Base-by-base conservation (phyloP, 2,888 invertebrate genomes). In the Ennomos erosarius region DNA sequence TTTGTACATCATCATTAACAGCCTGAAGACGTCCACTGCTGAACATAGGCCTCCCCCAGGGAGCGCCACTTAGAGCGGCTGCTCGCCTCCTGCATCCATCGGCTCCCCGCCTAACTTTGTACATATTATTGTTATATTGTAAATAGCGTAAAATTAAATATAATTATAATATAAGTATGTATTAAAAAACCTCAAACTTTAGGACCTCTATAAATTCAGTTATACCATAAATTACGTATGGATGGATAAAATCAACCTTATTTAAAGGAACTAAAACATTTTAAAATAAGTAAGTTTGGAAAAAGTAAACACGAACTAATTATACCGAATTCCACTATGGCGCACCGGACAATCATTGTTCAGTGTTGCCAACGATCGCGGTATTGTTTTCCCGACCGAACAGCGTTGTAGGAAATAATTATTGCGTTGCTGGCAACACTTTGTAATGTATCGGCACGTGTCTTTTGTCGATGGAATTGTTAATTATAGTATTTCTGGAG, bases 321-420 rank as follows among this genome's bases (percentile, higher is more conserved):
- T 59, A 65, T 74, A 73, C 75, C 74, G 74, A 76, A 74, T 75
- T 71, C 71, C 58, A 48, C 55, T 26, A 26, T 26, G 42, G 52
- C 39, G 50, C 26, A 67, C 72, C 72, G 76, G 73, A 75, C 77
- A 75, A 80, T 79, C 81, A 79, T 84, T 84, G 84, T 80, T 76
- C 80, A 74, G 79, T 87, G 79, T 83, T 85, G 81, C 85, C 81
- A 79, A 73, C 76, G 70, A 72, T 72, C 67, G 63, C 64, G 68
- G 74, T 71, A 76, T 89, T 87, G 85, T 87, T 79, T 81, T 60
- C 60, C 73, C 50, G 54, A 55, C 40, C 55, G 74, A 79, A 79
- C 81, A 75, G 76, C 78, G 81, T 75, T 81, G 86, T 87, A 89
- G 90, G 90, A 90, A 90, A 89, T 90, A 89, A 90, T 90, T 90